A percentile compares a stretch with the other conserved stretches of the same genome.
phyloP scores from a whole-genome alignment of 2,888 invertebrate species.

The Achlya flavicornis region DNA sequence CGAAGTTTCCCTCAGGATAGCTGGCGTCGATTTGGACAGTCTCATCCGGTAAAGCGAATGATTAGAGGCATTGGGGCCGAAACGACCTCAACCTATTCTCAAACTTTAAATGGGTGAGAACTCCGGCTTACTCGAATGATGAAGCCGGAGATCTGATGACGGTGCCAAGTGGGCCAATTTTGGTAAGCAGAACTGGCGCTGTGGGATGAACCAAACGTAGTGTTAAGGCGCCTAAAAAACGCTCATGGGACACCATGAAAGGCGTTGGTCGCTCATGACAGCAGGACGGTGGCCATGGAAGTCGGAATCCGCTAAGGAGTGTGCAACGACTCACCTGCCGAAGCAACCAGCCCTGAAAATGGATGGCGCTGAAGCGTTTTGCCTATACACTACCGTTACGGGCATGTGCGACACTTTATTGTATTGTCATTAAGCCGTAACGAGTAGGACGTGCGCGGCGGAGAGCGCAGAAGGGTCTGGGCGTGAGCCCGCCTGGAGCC shows the following conservation, averaged over 20 bases:
- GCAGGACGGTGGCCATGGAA: slow-evolving; percentile 85
- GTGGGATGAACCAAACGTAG: slow-evolving; percentile 63
- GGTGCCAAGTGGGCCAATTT: slow-evolving; percentile 88
- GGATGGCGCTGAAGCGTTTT: slow-evolving; percentile 84
- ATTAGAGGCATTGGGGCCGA: slow-evolving; percentile 88
- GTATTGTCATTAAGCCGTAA: no score
- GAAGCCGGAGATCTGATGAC: slow-evolving; percentile 82
- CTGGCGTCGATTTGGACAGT: slow-evolving; percentile 79
- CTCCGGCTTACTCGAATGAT: slow-evolving; percentile 83
- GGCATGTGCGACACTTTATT: no score
- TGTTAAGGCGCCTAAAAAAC: slow-evolving; percentile 87
- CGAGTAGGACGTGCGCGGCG: slow-evolving; percentile 65
- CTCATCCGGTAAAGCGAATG: slow-evolving; percentile 90
- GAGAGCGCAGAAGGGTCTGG: slow-evolving; percentile 85
- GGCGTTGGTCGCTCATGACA: slow-evolving; percentile 86
- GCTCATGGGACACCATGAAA: slow-evolving; percentile 52
- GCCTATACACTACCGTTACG: slow-evolving; percentile 69
- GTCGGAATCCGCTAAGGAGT: slow-evolving; percentile 87
- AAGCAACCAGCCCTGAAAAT: slow-evolving; percentile 87
- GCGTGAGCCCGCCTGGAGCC: slow-evolving; percentile 78
- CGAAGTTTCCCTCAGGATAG: slow-evolving; percentile 91
- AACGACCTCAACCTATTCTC: slow-evolving; percentile 90
- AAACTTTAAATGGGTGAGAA: slow-evolving; percentile 91
- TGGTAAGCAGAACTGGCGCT: slow-evolving; percentile 92
- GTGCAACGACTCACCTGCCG: slow-evolving; percentile 85